A percentile compares a stretch with the other conserved stretches of the same genome.
Evolutionary conservation across 2,888 invertebrate genomes (phyloP).

Genomic region (Acanthoscelides obtectus): DNA sequence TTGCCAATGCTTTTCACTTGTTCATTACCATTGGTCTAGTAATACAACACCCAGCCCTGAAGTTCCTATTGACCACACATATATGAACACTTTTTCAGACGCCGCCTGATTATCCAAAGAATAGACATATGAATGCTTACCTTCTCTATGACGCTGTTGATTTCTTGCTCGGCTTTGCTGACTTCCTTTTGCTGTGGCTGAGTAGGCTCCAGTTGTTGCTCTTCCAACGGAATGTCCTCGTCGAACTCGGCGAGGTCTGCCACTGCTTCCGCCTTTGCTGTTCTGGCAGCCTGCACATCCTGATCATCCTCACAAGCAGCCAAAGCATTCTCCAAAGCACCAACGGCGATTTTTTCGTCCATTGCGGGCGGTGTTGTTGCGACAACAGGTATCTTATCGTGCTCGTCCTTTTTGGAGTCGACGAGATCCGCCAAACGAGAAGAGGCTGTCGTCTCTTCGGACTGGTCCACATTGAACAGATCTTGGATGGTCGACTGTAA

Average conservation of each 20-base stretch:
- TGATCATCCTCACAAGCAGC: conserved; percentile 93
- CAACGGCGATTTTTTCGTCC: conserved; percentile 59
- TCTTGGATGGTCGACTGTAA: conserved; percentile 85
- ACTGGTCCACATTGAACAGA: conserved; percentile 74
- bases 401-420: conserved; percentile 46
- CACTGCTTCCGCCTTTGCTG: conserved; percentile 84
- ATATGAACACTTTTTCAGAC: too few species aligned
- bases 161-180: conserved; percentile 69
- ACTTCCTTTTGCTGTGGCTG: conserved; percentile 45
- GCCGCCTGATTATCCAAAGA: too few species aligned
- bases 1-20: too few species aligned
- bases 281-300: conserved; percentile 86
- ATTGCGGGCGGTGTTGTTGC: conserved; percentile 27
- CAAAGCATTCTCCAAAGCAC: conserved; percentile 74
- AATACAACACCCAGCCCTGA: too few species aligned
- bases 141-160: conserved; percentile 67
- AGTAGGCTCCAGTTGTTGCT: conserved; percentile 53
- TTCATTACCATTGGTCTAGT: too few species aligned
- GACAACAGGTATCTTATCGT: conserved; percentile 36
- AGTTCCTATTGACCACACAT: too few species aligned
- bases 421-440: conserved; percentile 55
- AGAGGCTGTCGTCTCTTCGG: conserved; percentile 55
- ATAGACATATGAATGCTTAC: too few species aligned
- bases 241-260: conserved; percentile 93
- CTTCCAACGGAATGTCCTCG: conserved; percentile 80